Evolutionary conservation across 2,888 invertebrate species (phyloP).

Genomic region (Tryphoninae sp.): DNA sequence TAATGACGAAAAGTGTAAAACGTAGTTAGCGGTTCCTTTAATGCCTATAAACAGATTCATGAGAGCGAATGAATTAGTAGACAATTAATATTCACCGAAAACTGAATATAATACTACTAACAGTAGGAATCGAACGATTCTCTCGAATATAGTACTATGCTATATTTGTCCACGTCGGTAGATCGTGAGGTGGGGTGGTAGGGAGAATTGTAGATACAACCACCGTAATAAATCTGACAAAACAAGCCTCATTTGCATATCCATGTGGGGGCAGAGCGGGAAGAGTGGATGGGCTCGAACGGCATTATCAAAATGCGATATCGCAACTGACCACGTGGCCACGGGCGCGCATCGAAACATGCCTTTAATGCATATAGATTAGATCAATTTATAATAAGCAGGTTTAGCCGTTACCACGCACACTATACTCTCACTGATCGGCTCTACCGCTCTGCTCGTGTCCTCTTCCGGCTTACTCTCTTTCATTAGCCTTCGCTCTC

Average conservation of each 20-base stretch:
- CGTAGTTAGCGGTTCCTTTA: neutral
- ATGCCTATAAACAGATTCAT: slow-evolving; percentile 15
- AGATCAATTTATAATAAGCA: slow-evolving; percentile 80
- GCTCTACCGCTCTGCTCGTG: neutral
- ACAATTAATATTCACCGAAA: slow-evolving; percentile 39
- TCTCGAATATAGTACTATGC: neutral
- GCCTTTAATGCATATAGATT: slow-evolving; percentile 76
- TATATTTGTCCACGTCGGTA: neutral
- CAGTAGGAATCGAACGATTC: slow-evolving; percentile 19
- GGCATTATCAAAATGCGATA: slow-evolving; percentile 80
- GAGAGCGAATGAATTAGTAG: slow-evolving; percentile 25
- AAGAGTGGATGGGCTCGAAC: slow-evolving; percentile 63
- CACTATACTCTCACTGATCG: slow-evolving; percentile 32
- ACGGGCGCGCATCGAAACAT: slow-evolving; percentile 58
- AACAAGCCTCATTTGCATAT: slow-evolving; percentile 79
- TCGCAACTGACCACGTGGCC: slow-evolving; percentile 72
- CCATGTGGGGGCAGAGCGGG: slow-evolving; percentile 58
- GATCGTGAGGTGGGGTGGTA: neutral
- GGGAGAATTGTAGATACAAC: slow-evolving; percentile 6
- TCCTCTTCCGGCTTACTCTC: slow-evolving; percentile 26
- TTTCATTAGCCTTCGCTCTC: neutral
- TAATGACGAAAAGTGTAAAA: slow-evolving; percentile 3
- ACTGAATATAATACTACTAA: slow-evolving; percentile 4
- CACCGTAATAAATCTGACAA: slow-evolving; percentile 76
- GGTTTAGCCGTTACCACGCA: slow-evolving; percentile 70